phyloP scores from a whole-genome alignment of 2,113 vertebrate species.

The Nymphicus hollandicus region DNA sequence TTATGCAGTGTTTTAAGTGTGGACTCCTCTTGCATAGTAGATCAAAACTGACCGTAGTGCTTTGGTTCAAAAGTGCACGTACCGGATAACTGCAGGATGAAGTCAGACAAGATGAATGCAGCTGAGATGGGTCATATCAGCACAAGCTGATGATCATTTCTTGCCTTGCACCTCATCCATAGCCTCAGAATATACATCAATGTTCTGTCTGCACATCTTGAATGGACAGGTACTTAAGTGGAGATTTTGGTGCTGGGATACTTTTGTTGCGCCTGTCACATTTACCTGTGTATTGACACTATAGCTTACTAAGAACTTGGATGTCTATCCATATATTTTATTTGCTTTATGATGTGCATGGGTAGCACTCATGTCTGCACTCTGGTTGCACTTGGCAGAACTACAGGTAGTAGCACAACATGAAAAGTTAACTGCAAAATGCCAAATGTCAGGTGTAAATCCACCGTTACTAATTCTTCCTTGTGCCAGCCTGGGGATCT shows the following conservation, averaged over 20 bases:
- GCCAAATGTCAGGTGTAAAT: not conserved
- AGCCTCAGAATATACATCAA: not conserved
- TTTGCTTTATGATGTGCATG: not conserved
- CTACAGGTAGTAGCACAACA: not conserved
- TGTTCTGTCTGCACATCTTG: not conserved
- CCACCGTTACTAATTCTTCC: not conserved
- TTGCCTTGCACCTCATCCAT: not conserved
- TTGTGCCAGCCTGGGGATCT: not conserved
- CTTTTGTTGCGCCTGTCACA: not conserved
- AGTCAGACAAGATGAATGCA: not conserved
- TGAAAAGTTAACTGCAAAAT: not conserved
- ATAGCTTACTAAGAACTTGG: accelerated
- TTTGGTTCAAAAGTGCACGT: not conserved
- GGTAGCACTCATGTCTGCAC: not conserved
- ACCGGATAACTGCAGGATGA: not conserved
- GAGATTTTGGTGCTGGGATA: not conserved
- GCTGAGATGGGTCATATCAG: not conserved
- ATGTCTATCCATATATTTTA: not conserved
- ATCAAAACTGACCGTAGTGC: not conserved
- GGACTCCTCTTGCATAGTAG: not conserved
- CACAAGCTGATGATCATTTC: not conserved
- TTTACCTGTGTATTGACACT: not conserved
- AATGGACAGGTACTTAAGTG: not conserved
- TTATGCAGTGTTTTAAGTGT: not conserved
- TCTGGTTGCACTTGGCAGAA: not conserved